Evolutionary conservation across 2,797 vertebrate genomes (phyloP), one percentile per base, ranked within the genome.

Genomic region (Sebastes itinus): DNA sequence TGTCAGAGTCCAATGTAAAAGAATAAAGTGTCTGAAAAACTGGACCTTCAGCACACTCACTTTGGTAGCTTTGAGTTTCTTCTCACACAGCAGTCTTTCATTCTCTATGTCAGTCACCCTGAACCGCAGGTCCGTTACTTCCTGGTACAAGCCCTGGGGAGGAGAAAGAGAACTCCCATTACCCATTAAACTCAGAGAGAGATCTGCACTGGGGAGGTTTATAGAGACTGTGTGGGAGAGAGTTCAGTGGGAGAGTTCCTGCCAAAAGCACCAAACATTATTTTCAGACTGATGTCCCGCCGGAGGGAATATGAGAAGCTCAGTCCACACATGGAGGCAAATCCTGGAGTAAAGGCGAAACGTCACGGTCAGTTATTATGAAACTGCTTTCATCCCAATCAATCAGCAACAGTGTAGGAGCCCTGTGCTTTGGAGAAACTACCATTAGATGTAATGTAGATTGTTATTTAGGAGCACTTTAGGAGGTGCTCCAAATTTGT

Each of bases 21-120:
- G 4, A 56, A 35, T 7, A 33, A 60, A 27, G 32, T 58, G 42
- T 33, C 16, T 6, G 25, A n/a, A 73, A 73, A 16, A 60, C 27
- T 64, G 65, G 35, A 56, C 6, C 72, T 60, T 54, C 27, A 58
- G 16, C 25, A 84, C 54, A 88, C 97, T 97, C 95, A 99, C 98
- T 95, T 97, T 97, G 72, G 96, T 96, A 1, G 95, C 94, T 90
- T 96, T 96, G 61, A 98, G 95, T 83, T 97, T 97, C 93, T 96
- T 97, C 89, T 98, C 98, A 88, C 97, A 97, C 87, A 97, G 97
- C 35, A 97, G 91, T 80, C 95, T 96, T 86, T 99, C 97, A 42
- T 92, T 96, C 90, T 98, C 97, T 87, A 97, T 96, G 85, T 97
- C 96, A 80, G 95, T 96, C 84, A 98, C 93, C 88, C 95, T 96